phyloP scores from a whole-genome alignment of 2,797 vertebrate genomes.

The Acropternis orthonyx region DNA sequence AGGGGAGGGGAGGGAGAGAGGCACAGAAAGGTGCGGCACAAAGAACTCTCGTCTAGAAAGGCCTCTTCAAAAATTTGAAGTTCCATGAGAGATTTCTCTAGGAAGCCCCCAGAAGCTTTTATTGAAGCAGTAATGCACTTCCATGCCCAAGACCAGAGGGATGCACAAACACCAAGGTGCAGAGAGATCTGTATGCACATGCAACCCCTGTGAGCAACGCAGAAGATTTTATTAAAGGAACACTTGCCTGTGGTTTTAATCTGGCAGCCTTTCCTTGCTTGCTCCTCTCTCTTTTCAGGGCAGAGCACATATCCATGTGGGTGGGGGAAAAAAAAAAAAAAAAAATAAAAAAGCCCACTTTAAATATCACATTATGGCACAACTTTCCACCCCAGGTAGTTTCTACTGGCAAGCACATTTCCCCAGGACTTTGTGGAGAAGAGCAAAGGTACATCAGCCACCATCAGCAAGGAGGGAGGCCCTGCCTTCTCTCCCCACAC shows the following conservation, averaged over 20 bases:
- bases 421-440: neutral
- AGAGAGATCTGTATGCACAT: neutral
- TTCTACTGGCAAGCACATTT: neutral
- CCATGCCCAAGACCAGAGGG: neutral
- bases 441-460: neutral
- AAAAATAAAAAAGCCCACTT: neutral
- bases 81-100: neutral
- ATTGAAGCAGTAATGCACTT: neutral
- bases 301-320: fast-evolving
- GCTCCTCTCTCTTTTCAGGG: neutral
- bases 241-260: neutral
- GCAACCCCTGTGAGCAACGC: neutral
- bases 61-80: neutral
- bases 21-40: neutral
- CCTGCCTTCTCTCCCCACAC: neutral
- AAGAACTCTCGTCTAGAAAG: neutral
- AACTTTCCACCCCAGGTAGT: neutral
- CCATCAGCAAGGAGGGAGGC: fast-evolving
- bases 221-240: neutral
- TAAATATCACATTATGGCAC: neutral
- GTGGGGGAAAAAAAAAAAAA: too few relatives aligned
- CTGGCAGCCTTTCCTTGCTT: neutral
- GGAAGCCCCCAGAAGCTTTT: neutral
- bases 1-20: neutral
- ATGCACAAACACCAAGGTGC: neutral